phyloP scores from a whole-genome alignment of 2,113 vertebrate genomes.

The Vicugna pacos region DNA sequence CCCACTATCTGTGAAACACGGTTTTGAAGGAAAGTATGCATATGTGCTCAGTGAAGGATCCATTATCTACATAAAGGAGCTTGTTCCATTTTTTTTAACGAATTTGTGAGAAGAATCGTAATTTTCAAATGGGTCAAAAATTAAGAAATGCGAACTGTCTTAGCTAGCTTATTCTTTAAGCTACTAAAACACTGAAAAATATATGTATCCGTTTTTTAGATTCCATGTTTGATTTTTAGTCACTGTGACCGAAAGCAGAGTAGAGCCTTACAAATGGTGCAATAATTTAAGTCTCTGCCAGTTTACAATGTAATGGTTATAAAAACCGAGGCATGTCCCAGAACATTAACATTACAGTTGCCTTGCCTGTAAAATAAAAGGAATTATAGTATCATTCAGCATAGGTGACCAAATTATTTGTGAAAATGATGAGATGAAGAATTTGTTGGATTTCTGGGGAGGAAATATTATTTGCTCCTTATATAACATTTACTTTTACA shows the following conservation, averaged over 20 bases:
- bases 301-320: rapidly evolving
- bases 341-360: not conserved
- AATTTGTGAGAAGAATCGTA: not conserved
- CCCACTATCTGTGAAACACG: not conserved
- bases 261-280: not conserved
- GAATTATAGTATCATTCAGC: not conserved
- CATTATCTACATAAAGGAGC: not conserved
- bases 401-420: not conserved
- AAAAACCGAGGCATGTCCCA: not conserved
- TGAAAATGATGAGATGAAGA: not conserved
- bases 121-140: not conserved
- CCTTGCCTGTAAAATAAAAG: not conserved
- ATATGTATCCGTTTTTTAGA: not conserved
- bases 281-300: not conserved
- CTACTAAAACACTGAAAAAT: not conserved
- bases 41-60: not conserved
- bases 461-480: not conserved
- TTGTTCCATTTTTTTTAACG: not conserved
- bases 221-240: not conserved
- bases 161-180: not conserved
- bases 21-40: slow-evolving; percentile 23
- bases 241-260: not conserved
- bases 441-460: not conserved
- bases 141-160: not conserved
- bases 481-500: not conserved